Conservation (phyloP, 92 coral and sea anemone species). For the Phenganax marumi region DNA sequence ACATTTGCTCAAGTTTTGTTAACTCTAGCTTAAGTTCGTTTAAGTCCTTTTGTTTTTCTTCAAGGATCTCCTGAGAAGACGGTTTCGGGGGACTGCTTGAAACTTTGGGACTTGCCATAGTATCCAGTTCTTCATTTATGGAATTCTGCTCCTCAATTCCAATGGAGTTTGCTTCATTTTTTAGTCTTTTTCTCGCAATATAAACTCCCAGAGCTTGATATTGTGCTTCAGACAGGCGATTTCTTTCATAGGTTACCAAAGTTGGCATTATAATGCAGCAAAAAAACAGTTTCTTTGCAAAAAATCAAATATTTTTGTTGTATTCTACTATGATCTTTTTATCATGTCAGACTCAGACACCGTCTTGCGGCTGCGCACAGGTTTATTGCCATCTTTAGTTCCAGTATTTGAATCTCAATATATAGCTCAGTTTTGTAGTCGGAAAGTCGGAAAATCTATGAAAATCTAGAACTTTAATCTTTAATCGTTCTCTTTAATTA, state of each 20-base stretch:
- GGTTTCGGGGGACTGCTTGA: constrained; percentile 13
- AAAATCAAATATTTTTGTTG: neutral
- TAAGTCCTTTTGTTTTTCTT: constrained; percentile 72
- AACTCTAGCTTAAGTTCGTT: constrained; percentile 72
- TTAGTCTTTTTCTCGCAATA: constrained; percentile 71
- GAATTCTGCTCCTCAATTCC: neutral
- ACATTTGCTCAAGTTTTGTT: constrained; percentile 64
- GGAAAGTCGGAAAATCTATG: no score
- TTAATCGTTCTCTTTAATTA: no score
- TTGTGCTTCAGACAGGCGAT: constrained; percentile 71
- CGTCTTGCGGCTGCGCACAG: neutral
- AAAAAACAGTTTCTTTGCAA: neutral
- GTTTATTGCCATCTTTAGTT: neutral
- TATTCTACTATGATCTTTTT: neutral
- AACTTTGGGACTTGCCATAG: neutral
- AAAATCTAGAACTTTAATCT: no score
- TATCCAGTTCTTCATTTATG: neutral
- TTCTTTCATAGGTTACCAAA: constrained; percentile 64
- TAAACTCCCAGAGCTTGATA: constrained; percentile 72
- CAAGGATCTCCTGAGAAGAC: constrained; percentile 40
- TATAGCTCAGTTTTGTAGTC: no score
- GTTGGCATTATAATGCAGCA: constrained; percentile 66
- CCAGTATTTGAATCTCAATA: no score
- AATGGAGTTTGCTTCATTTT: constrained; percentile 49
- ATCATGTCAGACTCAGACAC: neutral